Evolutionary conservation across 2,888 invertebrate genomes (phyloP), one percentile per base, ranked within the genome.

Genomic region (Drosophila atripex): DNA sequence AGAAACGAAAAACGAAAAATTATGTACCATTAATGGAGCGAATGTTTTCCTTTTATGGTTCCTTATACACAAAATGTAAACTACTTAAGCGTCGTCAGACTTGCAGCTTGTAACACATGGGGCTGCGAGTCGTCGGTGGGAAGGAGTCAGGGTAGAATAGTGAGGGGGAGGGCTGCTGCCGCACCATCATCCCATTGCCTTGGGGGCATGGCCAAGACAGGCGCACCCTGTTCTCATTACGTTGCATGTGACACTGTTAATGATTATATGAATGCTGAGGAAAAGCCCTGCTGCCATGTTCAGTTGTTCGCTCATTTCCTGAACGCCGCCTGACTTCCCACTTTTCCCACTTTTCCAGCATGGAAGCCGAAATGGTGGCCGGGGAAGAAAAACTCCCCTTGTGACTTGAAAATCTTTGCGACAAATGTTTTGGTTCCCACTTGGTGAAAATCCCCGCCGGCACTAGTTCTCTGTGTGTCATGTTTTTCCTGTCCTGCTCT

Each of bases 201-300:
- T 77, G 68, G 76, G 78, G 79, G 66, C 73, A 55, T 64, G 64
- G 64, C 52, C 75, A 53, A 59, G 41, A 59, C 73, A 57, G 59
- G 65, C 84, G 78, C 78, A 77, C 86, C 83, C 77, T 82, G 87
- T 82, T 88, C 73, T 90, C 89, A 90, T 89, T 90, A 90, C 90
- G 89, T 89, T 80, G 89, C 87, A 89, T 89, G 88, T 90, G 90
- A 90, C 89, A 90, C 89, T 88, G 88, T 90, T 90, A 90, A 89
- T 89, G 88, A 89, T 90, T 90, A 89, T 89, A 76, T 80, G 85
- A 78, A 75, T 75, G 77, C 35, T 25, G 16, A 32, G 50, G 32
- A 32, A 21, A 43, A 43, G 18, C 21, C 46, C 52, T 41, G 66
- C 68, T 53, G 50, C 51, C 73, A 54, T 51, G 50, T 51, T 52